Evolutionary conservation across 30 jellyfish, hydroid and myxozoan species (phyloP), one percentile per base, ranked within the genome.

Genomic region (Mastigias papua): DNA sequence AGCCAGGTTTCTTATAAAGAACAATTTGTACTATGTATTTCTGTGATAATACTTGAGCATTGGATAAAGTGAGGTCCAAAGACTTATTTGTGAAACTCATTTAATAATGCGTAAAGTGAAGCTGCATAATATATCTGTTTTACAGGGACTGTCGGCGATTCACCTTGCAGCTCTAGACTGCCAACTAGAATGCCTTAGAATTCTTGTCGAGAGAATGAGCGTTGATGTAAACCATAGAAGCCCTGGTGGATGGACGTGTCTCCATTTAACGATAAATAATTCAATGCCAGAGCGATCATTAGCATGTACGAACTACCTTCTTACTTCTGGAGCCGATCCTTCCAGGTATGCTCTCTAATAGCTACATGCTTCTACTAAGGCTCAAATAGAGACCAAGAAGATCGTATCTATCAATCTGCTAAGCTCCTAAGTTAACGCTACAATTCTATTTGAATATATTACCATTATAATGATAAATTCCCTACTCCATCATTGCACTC

Each of bases 121-220:
- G 34, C 34, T 20, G 10, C 17, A n/a, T 26, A n/a, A 25, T 26
- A 19, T 13, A 1, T 21, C 75, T 63, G 11, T 23, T 23, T 10
- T 63, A 21, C 34, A 87, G 96, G 96, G 96, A 21, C 72, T 87
- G 16, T 68, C 84, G 26, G 90, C 96, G 8, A 54, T 87, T 29
- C 96, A 87, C 67, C 87, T 87, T 77, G 96, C 96, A 26, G 86
- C 96, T 46, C 73, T 87, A 27, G 96, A 87, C 28, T 87, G 96
- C 60, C 96, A 77, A 80, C 86, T 87, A 10, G 84, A 77, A 25
- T 73, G 87, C 63, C 81, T 87, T 34, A 77, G 65, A 66, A 28
- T 87, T 20, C 67, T 87, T 54, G 35, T 87, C 0, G 84, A 69
- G 63, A 77, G 49, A 75, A 80, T 46, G 75, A 48, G 66, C 30